Conservation (phyloP, 2,113 vertebrate species). For the Caranx melampygus region DNA sequence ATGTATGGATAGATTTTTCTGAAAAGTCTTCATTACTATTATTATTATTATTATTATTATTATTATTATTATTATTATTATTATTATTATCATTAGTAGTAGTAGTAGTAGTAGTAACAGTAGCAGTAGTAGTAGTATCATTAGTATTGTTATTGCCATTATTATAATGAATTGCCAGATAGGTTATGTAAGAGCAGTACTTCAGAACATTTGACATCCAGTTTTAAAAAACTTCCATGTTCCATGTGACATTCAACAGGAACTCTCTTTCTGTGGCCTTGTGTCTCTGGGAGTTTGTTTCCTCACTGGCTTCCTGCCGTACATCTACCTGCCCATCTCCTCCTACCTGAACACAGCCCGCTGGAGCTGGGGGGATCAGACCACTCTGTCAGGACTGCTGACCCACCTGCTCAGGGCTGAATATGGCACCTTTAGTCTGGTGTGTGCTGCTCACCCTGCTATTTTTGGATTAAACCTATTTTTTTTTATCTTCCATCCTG, state of each 20-base stretch:
- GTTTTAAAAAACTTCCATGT: neutral
- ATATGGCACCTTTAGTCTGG: constrained; percentile 98
- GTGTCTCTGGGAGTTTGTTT: constrained; percentile 87
- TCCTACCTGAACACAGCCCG: constrained; percentile 90
- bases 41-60: too few species aligned
- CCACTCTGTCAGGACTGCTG: constrained; percentile 89
- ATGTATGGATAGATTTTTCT: neutral
- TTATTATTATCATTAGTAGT: neutral
- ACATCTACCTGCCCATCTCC: constrained; percentile 92
- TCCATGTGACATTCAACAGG: constrained; percentile 81
- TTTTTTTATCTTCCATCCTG: neutral
- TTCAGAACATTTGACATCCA: neutral
- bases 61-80: too few species aligned
- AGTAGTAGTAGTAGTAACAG: too few species aligned
- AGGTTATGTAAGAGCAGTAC: neutral
- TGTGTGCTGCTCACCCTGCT: constrained; percentile 62
- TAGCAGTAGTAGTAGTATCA: neutral
- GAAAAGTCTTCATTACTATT: neutral
- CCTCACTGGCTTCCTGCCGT: constrained; percentile 90
- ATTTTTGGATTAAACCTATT: neutral
- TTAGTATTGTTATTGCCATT: neutral
- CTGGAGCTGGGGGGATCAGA: constrained; percentile 99
- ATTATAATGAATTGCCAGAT: neutral
- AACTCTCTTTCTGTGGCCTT: constrained; percentile 84
- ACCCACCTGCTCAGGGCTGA: constrained; percentile 95